phyloP scores from a whole-genome alignment of 2,888 invertebrate genomes.

The Drosophila kuntzei region DNA sequence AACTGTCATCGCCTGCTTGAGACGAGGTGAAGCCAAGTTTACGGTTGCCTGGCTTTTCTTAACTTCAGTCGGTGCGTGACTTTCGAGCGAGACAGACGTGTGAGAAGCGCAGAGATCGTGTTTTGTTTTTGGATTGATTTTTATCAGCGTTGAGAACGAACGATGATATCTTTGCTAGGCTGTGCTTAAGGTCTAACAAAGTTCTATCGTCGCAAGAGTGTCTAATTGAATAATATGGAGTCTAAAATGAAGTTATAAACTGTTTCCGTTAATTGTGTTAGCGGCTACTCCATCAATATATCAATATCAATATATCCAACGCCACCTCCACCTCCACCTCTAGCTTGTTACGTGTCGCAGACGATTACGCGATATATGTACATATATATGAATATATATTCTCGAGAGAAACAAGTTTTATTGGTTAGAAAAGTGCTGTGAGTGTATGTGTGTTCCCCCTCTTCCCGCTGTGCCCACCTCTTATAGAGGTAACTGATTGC shows the following conservation, averaged over 20 bases:
- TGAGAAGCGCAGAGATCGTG: neutral
- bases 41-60: conserved; percentile 34
- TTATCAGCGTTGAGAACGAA: conserved; percentile 14
- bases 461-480: conserved; percentile 1
- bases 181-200: conserved; percentile 66
- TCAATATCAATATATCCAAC: conserved; percentile 7
- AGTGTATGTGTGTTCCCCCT: conserved; percentile 8
- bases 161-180: conserved; percentile 74
- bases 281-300: conserved; percentile 30
- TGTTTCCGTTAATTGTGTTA: conserved; percentile 37
- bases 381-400: conserved; percentile 33
- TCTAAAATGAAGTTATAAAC: conserved; percentile 27
- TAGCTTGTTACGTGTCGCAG: conserved; percentile 62
- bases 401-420: conserved; percentile 73
- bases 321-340: conserved; percentile 14
- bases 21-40: conserved; percentile 45
- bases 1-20: conserved; percentile 38
- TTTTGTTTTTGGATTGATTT: conserved; percentile 5
- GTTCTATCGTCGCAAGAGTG: conserved; percentile 49
- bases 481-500: conserved; percentile 75
- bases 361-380: conserved; percentile 71
- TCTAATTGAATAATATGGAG: conserved; percentile 6
- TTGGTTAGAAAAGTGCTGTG: conserved; percentile 71
- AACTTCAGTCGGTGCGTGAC: conserved; percentile 70
- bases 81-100: conserved; percentile 47